phyloP scores from a whole-genome alignment of 2,113 vertebrate species.

The Hypanus sabinus region DNA sequence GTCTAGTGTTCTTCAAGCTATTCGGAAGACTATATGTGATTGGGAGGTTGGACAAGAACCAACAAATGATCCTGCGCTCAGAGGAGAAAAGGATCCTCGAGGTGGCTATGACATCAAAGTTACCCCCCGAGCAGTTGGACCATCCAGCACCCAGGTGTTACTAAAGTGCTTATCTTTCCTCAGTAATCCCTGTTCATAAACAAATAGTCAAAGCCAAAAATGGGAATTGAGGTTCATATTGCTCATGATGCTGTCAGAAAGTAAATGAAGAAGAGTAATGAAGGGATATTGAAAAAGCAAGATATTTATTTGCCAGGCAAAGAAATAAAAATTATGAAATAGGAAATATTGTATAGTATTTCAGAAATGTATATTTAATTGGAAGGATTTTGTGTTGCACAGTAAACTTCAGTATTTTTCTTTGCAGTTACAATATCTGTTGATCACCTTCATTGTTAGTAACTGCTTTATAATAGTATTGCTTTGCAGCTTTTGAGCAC shows the following conservation, averaged over 20 bases:
- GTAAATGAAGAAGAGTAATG: background rate
- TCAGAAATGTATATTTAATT: background rate
- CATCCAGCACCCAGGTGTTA: constrained; percentile 78
- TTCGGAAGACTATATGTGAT: constrained; percentile 79
- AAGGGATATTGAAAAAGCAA: background rate
- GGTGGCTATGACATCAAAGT: constrained; percentile 83
- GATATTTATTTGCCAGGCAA: background rate
- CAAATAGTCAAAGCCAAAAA: constrained; percentile 38
- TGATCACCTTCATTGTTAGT: background rate
- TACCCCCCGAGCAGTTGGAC: constrained; percentile 74
- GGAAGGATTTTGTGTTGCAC: background rate
- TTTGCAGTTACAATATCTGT: background rate
- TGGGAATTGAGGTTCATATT: constrained; percentile 26
- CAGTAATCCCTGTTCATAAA: constrained; percentile 35
- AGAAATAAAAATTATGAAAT: background rate
- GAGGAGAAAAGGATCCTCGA: constrained; percentile 83
- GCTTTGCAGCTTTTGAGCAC: background rate
- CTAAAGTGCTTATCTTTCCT: background rate
- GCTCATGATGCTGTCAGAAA: background rate
- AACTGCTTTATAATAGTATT: background rate
- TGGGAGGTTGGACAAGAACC: constrained; percentile 76
- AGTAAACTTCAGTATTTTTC: background rate
- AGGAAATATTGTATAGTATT: background rate
- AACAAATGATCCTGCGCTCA: constrained; percentile 73
- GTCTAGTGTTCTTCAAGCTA: constrained; percentile 75